Base-by-base conservation (phyloP, 2,888 invertebrate genomes). In the Euspilapteryx auroguttella region DNA sequence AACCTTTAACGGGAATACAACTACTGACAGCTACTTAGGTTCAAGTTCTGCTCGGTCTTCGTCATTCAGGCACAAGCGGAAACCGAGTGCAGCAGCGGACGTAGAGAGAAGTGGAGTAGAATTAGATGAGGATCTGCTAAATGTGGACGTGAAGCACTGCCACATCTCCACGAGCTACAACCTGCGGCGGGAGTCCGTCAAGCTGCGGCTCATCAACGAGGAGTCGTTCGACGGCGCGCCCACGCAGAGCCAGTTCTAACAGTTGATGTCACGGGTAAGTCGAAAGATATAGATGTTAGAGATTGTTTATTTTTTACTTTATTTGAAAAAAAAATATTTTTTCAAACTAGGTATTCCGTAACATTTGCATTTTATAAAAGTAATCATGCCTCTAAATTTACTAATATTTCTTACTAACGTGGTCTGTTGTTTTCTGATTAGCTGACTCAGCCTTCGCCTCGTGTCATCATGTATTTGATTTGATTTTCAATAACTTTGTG, bases 1-100 rank as follows among this genome's bases (percentile, higher is more conserved):
- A 42, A 83, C 86, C 7, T 87, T 85, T 44, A 89, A 88, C 46
- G 88, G 87, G 1, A 85, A 83, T 41, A 85, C 85, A 40, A 85
- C 86, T 35, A 87, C 87, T 4, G 85, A 85, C 42, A 80, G 79
- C 35, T 69, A 82, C 37, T 55, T 85, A 39, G 79, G 79, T 3
- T 78, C 78, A 1, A 79, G 80, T 34, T 69, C 80, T 23, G 59
- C 79, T 37, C 55, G 80, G 29, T 64, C 65, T 2, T 54, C 78
- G 5, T 80, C 82, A 7, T 68, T 80, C 33, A 64, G 63, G 31
- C 62, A 71, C 28, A 76, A 76, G 41, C 57, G 75, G 39, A 81
- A 81, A 49, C 79, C 79, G 10, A 81, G 81, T 36, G 79, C 79
- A 8, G 81, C 82, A 0, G 81, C 80, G 14, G 81, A 80, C 33